Evolutionary conservation across 2,113 vertebrate genomes (phyloP), one percentile per base, ranked within the genome.

Genomic region (Xyrauchen texanus): DNA sequence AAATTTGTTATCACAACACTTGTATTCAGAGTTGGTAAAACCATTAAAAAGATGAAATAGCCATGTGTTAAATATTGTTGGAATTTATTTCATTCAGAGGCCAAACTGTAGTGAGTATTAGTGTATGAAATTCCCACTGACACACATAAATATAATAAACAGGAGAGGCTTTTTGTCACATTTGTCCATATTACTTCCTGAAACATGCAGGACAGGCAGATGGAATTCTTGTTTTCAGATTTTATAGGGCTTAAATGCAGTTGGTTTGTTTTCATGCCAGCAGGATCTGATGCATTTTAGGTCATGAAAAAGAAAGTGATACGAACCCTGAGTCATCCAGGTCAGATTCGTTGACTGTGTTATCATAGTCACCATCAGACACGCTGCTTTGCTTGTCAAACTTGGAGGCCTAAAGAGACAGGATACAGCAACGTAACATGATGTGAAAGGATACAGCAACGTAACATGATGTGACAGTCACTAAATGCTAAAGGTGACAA

Each of bases 361-460:
- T 99, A 89, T 99, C 96, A 0, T 99, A 99, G 89, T 98, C 97
- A 0, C 96, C 96, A 83, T 98, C 97, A 0, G 94, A 95, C 73
- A 96, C 86, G 15, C 96, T 98, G 91, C 92, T 95, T 88, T 97
- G 96, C 85, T 98, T 98, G 86, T 98, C 96, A 83, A 97, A 87
- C 86, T 94, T 96, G 0, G 96, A 95, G 8, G 93, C 89, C 97
- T 99, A 87, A 57, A 65, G 64, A 42, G 6, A 60, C 21, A 34
- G 21, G 1, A 34, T 8, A 64, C 9, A 58, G 78, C 47, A 80
- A 51, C 55, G 55, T 4, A 49, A 49, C 6, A 34, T 76, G 73
- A 65, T 3, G 3, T 73, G 44, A 74, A 82, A 84, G 42, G 69
- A 34, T 8, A 64, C 9, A 58, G 78, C 47, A 80, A 51, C 55